A percentile compares a stretch with the other conserved stretches of the same genome.
phyloP scores from a whole-genome alignment of 2,113 vertebrate species.

The Lanius collurio region DNA sequence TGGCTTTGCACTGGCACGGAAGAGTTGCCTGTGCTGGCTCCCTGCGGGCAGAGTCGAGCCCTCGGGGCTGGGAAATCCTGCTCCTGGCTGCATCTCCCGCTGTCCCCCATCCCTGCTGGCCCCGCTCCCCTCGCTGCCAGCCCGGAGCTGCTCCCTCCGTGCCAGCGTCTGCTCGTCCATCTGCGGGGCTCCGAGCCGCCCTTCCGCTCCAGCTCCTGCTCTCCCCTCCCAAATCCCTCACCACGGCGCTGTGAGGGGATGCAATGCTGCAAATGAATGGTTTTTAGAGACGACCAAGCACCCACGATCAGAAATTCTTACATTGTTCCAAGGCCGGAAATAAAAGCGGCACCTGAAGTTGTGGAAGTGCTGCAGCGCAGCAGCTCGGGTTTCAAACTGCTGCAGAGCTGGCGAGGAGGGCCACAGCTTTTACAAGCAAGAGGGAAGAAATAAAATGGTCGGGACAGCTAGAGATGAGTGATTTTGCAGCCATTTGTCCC shows the following conservation, averaged over 20 bases:
- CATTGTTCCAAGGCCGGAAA: not conserved
- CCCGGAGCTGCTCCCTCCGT: not conserved
- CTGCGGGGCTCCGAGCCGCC: not conserved
- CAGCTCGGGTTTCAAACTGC: not conserved
- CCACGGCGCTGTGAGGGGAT: not conserved
- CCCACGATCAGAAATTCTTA: not conserved
- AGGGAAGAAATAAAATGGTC: not conserved
- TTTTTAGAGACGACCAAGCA: not conserved
- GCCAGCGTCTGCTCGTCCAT: not conserved
- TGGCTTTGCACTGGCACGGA: accelerated
- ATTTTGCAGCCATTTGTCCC: not conserved
- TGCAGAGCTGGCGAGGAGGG: not conserved
- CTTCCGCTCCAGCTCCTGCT: slow-evolving; percentile 11
- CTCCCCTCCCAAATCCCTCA: not conserved
- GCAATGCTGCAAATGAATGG: not conserved
- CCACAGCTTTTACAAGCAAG: not conserved
- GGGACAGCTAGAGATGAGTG: not conserved
- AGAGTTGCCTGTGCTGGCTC: accelerated
- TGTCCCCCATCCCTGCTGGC: not conserved
- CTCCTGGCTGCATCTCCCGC: not conserved
- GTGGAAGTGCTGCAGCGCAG: not conserved
- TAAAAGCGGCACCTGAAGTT: not conserved
- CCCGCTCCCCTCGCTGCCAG: accelerated
- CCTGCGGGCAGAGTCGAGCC: not conserved
- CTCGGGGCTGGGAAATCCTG: not conserved